Percentiles rank a stretch among this genome's conserved stretches.
Conservation (phyloP, 2,797 vertebrate species). For the Poeciliopsis turneri region DNA sequence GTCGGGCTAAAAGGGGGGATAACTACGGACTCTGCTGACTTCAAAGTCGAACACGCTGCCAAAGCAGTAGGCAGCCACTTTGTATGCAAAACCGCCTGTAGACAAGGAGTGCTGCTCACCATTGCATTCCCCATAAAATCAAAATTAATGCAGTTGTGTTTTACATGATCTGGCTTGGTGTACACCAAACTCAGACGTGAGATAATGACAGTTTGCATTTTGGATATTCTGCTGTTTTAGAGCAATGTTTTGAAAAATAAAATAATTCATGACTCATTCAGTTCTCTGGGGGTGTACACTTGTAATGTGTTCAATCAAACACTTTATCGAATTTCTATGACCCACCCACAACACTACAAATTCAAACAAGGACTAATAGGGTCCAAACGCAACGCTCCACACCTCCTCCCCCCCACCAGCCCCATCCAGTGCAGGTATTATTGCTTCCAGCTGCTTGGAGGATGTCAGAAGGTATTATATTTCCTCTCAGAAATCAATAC, state of each 20-base stretch:
- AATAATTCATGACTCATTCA: conserved; percentile 3
- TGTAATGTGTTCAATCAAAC: not conserved
- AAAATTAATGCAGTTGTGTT: conserved; percentile 4
- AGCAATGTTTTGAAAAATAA: not conserved
- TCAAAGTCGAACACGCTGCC: conserved; percentile 52
- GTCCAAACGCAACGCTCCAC: not conserved
- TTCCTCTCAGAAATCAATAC: conserved; percentile 14
- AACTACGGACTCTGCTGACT: conserved; percentile 41
- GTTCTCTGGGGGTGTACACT: not conserved
- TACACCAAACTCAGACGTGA: too few relatives aligned
- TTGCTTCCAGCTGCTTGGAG: conserved; percentile 14
- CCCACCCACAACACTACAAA: conserved; percentile 11
- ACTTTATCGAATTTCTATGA: conserved; percentile 7
- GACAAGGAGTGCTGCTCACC: conserved; percentile 21
- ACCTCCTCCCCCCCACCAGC: not conserved
- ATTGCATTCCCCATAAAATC: not conserved
- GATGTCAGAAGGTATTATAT: conserved; percentile 10
- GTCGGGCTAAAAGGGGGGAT: conserved; percentile 44
- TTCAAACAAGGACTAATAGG: conserved; percentile 6
- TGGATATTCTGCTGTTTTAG: not conserved
- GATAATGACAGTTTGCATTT: not conserved
- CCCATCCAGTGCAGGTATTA: conserved; percentile 6
- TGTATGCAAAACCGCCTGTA: conserved; percentile 36
- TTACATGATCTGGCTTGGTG: not conserved
- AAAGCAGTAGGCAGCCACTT: conserved; percentile 34